Percentiles rank a stretch among this genome's conserved stretches.
Evolutionary conservation across 2,888 invertebrate genomes (phyloP).

Genomic region (Lobophora halterata): DNA sequence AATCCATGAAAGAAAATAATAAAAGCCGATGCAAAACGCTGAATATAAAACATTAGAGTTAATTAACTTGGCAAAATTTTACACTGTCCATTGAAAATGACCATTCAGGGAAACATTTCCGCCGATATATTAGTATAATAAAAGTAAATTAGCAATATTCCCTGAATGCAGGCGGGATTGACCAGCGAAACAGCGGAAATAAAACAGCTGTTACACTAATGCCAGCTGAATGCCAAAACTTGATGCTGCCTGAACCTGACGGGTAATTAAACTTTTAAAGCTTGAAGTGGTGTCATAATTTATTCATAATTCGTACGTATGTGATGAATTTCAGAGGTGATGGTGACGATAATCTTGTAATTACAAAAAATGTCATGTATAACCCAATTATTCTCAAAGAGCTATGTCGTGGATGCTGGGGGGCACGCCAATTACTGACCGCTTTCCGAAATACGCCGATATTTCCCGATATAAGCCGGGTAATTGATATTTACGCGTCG

Average conservation of each 20-base stretch:
- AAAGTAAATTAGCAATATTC: constrained; percentile 73
- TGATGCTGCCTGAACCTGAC: no score
- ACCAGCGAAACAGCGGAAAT: constrained; percentile 20
- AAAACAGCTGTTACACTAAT: constrained; percentile 9
- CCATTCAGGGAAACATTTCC: constrained; percentile 49
- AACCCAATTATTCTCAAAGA: no score
- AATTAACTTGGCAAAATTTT: constrained; percentile 53
- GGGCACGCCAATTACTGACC: constrained; percentile 55
- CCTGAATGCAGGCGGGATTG: constrained; percentile 53
- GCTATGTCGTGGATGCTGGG: constrained; percentile 22
- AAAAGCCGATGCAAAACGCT: constrained; percentile 6
- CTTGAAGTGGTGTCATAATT: no score
- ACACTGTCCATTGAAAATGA: constrained; percentile 44
- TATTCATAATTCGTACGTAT: no score
- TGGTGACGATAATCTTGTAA: no score
- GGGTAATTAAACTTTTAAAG: background rate
- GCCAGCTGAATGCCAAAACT: no score
- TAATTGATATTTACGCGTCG: constrained; percentile 76
- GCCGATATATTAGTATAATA: constrained; percentile 56
- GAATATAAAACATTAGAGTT: constrained; percentile 34
- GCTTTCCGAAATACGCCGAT: constrained; percentile 47
- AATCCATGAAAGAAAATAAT: constrained; percentile 3
- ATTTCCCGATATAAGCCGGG: constrained; percentile 55
- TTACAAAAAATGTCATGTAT: no score
- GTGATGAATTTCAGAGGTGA: no score